A percentile compares a stretch with the other conserved stretches of the same genome.
Conservation (phyloP, 2,113 vertebrate species). For the Microtus ochrogaster region DNA sequence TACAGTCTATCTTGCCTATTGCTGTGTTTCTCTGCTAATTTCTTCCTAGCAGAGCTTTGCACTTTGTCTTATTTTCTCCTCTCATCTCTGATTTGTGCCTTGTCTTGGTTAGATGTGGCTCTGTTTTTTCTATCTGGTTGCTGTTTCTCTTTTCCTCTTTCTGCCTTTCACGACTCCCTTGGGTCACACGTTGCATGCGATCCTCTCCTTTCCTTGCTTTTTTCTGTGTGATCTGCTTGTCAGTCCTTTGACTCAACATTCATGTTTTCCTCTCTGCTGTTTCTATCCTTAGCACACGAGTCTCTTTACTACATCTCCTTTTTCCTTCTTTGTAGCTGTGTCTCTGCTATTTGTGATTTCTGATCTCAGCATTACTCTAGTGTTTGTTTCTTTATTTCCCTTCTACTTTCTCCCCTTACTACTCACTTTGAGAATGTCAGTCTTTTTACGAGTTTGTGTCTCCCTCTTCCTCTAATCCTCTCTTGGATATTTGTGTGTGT, state of each 20-base stretch:
- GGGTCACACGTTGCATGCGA: not conserved
- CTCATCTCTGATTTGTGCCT: conserved; percentile 1
- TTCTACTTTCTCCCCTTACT: conserved; percentile 9
- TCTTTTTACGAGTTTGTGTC: not conserved
- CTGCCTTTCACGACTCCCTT: not conserved
- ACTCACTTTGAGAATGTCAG: conserved; percentile 18
- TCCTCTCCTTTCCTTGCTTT: not conserved
- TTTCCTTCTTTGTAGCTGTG: not conserved
- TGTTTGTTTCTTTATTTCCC: not conserved
- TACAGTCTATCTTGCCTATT: conserved; percentile 21
- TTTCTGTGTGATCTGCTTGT: conserved; percentile 49
- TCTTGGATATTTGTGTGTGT: not conserved
- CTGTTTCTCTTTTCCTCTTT: conserved; percentile 43
- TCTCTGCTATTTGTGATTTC: conserved; percentile 41
- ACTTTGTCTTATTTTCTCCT: conserved; percentile 13
- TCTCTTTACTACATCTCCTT: conserved; percentile 11
- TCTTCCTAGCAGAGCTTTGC: conserved; percentile 49
- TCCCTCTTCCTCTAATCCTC: not conserved
- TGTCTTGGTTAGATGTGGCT: conserved; percentile 7
- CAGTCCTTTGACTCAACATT: not conserved
- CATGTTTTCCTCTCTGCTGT: conserved; percentile 5
- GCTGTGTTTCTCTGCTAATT: conserved; percentile 8
- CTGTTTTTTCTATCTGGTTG: not conserved
- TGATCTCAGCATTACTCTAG: not conserved
- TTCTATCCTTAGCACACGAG: not conserved